These are phyloP conservation scores for Orientallactaga bullata DNA, from an alignment of 2,113 vertebrate genomes.

Conservation along the genomic window DNA sequence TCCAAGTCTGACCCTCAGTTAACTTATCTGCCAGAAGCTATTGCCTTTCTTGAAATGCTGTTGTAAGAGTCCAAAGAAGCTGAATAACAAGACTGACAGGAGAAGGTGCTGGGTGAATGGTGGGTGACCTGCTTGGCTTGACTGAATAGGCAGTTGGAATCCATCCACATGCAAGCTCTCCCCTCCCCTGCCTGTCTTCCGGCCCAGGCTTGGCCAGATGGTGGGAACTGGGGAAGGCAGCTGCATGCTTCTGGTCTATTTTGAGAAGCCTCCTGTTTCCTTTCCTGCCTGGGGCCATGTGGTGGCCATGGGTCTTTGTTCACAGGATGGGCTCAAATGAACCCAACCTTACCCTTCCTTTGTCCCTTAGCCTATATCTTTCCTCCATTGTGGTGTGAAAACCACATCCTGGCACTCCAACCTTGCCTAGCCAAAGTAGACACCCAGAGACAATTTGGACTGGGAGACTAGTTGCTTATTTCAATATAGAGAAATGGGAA, in stretches of 20 bases:
- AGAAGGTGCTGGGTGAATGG: neutral
- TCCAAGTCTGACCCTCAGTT: neutral
- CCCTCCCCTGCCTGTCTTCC: constrained; percentile 46
- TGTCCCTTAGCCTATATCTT: neutral
- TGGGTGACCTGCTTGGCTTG: neutral
- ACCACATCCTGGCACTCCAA: neutral
- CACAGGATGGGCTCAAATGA: constrained; percentile 23
- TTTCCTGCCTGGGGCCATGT: constrained; percentile 69
- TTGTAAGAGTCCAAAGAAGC: neutral
- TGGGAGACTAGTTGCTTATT: neutral
- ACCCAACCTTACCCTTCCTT: constrained; percentile 24
- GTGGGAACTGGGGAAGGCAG: constrained; percentile 65
- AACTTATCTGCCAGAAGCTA: neutral
- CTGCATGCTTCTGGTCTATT: constrained; percentile 69
- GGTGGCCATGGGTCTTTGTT: constrained; percentile 56
- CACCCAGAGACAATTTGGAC: neutral
- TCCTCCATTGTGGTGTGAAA: neutral
- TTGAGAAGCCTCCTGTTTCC: constrained; percentile 79
- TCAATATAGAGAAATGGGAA: neutral
- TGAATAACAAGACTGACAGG: neutral
- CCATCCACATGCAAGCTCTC: neutral
- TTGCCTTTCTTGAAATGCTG: neutral
- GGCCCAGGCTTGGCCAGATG: constrained; percentile 72
- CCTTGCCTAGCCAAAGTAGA: neutral
- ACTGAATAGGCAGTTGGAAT: neutral